Evolutionary conservation across 1,140 invertebrate species (phyloP), one percentile per base, ranked within the genome.

Genomic region (Pteromalus puparum): DNA sequence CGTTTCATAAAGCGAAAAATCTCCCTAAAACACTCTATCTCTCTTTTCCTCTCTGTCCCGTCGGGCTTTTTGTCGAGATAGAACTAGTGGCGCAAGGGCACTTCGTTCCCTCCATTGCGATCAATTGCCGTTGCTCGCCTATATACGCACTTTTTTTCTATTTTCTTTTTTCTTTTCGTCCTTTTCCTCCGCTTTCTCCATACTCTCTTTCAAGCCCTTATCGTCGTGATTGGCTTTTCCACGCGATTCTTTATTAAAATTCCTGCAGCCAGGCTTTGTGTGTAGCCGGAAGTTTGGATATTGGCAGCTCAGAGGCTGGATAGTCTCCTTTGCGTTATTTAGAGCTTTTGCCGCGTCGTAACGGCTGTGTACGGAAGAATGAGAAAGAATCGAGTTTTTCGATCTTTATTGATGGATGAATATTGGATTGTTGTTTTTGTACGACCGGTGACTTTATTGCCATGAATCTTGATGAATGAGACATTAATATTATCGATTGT

Each of bases 171-270:
- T 34, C 3, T 34, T 34, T 34, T 34, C 30, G 18, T 42, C 21
- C 21, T 38, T n/a, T n/a, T 21, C 21, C 21, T 34, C n/a, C 21
- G 2, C 28, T 67, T 46, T 84, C 77, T 75, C 21, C 15, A 1
- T 6, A 15, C 24, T 70, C 28, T 18, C 12, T 70, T 70, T 70
- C 26, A 21, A 76, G 24, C 76, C 53, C 53, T 65, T 65, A 65
- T 78, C 76, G 15, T 1, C 21, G 15, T 78, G 76, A 78, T 78
- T 78, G 76, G 76, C 26, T 65, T 78, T 78, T 65, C 28, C 10
- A 34, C 26, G 15, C n/a, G 15, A 65, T 65, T 78, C 76, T 65
- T 65, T 34, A 78, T 65, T 65, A 78, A 78, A 26, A 78, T 78
- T 65, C 76, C 46, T 61, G 21, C 18, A 21, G 21, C n/a, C 7